Conservation (phyloP, 2,113 vertebrate genomes). For the Atlantisia rogersi region DNA sequence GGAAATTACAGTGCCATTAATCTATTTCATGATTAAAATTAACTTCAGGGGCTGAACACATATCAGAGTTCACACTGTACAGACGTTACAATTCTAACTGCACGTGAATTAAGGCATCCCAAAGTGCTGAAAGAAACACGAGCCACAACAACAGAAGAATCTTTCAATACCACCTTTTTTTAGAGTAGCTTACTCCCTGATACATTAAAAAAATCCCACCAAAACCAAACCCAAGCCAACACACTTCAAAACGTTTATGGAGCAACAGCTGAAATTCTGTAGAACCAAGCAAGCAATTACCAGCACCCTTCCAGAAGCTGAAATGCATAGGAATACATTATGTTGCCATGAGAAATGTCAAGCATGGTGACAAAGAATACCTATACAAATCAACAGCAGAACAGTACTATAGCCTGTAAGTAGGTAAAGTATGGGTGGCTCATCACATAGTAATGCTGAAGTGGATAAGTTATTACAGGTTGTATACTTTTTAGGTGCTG, state of each 20-base stretch:
- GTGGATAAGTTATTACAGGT: not conserved
- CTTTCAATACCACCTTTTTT: not conserved
- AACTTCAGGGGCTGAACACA: not conserved
- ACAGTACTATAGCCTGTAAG: not conserved
- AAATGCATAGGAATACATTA: not conserved
- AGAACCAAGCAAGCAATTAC: not conserved
- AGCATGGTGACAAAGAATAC: not conserved
- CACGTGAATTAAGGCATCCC: not conserved
- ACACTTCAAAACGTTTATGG: not conserved
- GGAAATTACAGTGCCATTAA: not conserved
- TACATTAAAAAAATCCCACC: not conserved
- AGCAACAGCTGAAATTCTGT: not conserved
- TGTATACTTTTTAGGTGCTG: not conserved
- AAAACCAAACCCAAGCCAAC: not conserved
- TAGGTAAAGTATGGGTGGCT: not conserved
- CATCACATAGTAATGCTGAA: not conserved
- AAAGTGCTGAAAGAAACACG: not conserved
- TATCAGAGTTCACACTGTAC: not conserved
- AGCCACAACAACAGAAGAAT: not conserved
- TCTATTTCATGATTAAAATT: not conserved
- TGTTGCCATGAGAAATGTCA: not conserved
- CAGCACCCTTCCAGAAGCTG: not conserved
- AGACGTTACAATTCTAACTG: not conserved
- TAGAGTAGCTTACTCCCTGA: not conserved
- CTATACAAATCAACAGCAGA: not conserved